Percentiles rank a stretch among this genome's conserved stretches.
phyloP scores from a whole-genome alignment of 2,113 vertebrate species.

The Oophaga pumilio region DNA sequence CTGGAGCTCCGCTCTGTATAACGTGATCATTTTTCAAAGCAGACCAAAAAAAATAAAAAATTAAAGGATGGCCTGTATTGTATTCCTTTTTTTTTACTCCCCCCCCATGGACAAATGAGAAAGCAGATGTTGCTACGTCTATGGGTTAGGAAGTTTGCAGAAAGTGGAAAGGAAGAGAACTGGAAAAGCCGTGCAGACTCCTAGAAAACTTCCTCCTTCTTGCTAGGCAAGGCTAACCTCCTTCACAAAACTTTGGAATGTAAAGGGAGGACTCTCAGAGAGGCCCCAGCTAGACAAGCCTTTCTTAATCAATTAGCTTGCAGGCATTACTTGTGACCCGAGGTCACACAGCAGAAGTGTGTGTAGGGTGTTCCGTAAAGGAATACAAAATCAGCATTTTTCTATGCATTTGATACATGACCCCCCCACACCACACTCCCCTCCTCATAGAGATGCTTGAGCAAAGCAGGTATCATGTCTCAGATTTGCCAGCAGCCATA shows the following conservation, averaged over 20 bases:
- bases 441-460: constrained; percentile 1
- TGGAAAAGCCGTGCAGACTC: constrained; percentile 77
- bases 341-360: constrained; percentile 85
- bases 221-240: constrained; percentile 78
- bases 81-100: background rate
- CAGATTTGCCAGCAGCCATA: constrained; percentile 10
- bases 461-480: constrained; percentile 44
- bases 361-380: constrained; percentile 79
- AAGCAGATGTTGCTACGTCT: constrained; percentile 61
- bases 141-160: constrained; percentile 76
- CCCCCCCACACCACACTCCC: background rate
- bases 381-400: constrained; percentile 61
- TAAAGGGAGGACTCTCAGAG: constrained; percentile 87
- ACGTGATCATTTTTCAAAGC: constrained; percentile 4
- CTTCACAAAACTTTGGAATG: constrained; percentile 91
- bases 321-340: constrained; percentile 88
- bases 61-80: background rate
- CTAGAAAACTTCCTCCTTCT: constrained; percentile 81
- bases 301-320: constrained; percentile 94
- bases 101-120: background rate
- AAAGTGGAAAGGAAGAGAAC: constrained; percentile 80
- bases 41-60: background rate
- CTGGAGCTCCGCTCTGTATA: constrained; percentile 65
- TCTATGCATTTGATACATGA: constrained; percentile 47
- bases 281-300: constrained; percentile 87